Conservation (phyloP, 2,888 invertebrate species). For the Zele albiditarsus region DNA sequence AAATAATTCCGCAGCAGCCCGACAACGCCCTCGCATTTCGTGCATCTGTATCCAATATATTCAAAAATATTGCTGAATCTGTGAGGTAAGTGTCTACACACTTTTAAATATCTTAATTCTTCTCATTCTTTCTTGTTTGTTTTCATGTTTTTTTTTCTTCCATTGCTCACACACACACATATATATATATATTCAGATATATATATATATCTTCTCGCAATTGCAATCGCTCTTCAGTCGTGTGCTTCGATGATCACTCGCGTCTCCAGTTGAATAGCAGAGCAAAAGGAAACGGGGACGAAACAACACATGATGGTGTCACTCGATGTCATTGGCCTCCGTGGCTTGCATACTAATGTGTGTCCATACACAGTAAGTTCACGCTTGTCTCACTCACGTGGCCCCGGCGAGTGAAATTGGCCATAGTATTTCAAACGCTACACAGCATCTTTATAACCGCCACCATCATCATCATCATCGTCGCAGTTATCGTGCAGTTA, state of each 20-base stretch:
- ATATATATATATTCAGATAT: neutral
- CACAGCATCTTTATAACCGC: neutral
- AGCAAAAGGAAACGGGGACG: slow-evolving; percentile 41
- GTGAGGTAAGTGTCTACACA: slow-evolving; percentile 59
- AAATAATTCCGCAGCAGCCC: slow-evolving; percentile 29
- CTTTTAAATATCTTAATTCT: slow-evolving; percentile 10
- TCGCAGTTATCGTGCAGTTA: neutral
- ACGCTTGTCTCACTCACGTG: slow-evolving; percentile 42
- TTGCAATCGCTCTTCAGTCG: neutral
- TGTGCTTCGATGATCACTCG: neutral
- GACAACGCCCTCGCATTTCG: slow-evolving; percentile 60
- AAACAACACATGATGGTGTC: slow-evolving; percentile 56
- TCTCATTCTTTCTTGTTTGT: neutral
- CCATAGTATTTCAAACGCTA: neutral
- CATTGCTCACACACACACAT: neutral
- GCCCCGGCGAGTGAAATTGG: slow-evolving; percentile 1
- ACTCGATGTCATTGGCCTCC: slow-evolving; percentile 66
- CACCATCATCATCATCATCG: neutral
- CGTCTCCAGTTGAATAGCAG: slow-evolving; percentile 9
- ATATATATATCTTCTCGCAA: neutral
- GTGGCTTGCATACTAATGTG: slow-evolving; percentile 60
- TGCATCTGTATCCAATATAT: slow-evolving; percentile 56
- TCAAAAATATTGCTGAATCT: slow-evolving; percentile 59
- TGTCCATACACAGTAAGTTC: slow-evolving; percentile 43
- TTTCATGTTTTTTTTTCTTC: neutral